Percentiles rank a stretch among this genome's conserved stretches.
phyloP scores from a whole-genome alignment of 2,797 vertebrate genomes.

The Cyprinodon diabolis region DNA sequence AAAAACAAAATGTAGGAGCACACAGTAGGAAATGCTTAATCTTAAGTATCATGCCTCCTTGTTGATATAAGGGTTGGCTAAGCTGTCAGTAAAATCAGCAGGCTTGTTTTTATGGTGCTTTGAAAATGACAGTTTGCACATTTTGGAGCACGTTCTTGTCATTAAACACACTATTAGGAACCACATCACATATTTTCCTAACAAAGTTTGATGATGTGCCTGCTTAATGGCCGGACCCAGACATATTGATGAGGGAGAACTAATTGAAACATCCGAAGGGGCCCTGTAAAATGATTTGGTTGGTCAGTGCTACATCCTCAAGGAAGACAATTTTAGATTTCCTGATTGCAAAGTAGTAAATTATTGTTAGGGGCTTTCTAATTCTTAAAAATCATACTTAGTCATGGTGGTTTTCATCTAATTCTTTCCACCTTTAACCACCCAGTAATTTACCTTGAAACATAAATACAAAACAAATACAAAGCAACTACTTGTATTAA shows the following conservation, averaged over 20 bases:
- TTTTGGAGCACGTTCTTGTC: slow-evolving; percentile 19
- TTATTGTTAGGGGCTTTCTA: background rate
- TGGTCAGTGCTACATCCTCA: slow-evolving; percentile 1
- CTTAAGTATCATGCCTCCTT: background rate
- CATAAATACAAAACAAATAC: background rate
- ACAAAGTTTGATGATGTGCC: slow-evolving; percentile 24
- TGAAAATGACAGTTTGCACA: slow-evolving; percentile 4
- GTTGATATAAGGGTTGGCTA: background rate
- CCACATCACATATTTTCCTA: slow-evolving; percentile 29
- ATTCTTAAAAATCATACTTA: slow-evolving; percentile 2
- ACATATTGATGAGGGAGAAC: slow-evolving; percentile 29
- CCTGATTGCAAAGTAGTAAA: slow-evolving; percentile 11
- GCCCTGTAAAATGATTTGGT: slow-evolving; percentile 8
- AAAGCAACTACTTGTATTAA: background rate
- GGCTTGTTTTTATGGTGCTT: slow-evolving; percentile 20
- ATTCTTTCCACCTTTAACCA: background rate
- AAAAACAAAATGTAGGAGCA: background rate
- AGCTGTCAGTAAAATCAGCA: slow-evolving; percentile 18
- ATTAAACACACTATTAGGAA: slow-evolving; percentile 43
- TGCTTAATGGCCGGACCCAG: slow-evolving; percentile 30
- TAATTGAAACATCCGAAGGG: slow-evolving; percentile 37
- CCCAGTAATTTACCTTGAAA: background rate
- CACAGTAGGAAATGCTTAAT: background rate
- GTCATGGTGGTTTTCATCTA: background rate
- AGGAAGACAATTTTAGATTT: slow-evolving; percentile 20